Evolutionary conservation across 2,797 vertebrate species (phyloP), one percentile per base, ranked within the genome.

Genomic region (Megaceryle alcyon): DNA sequence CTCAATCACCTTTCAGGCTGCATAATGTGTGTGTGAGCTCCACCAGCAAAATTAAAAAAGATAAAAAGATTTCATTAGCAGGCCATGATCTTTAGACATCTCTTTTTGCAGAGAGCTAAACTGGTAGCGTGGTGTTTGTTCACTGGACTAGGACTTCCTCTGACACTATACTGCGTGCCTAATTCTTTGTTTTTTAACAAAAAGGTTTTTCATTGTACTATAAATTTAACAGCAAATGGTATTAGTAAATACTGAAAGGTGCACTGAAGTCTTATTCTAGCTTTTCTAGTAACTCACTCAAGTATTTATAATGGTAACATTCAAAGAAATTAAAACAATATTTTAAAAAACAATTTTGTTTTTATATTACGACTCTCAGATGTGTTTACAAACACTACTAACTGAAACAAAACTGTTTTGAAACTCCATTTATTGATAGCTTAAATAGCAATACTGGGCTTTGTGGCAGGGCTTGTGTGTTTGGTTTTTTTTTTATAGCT

Each of bases 71-170:
- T 88, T 75, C 9, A 6, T 78, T 93, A 78, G 61, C 46, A 65
- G 41, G 17, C 61, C 59, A 7, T 4, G 4, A 66, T 92, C 56
- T 69, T 90, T 44, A 91, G 70, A 43, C 33, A 65, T 63, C 25
- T 88, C 6, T 91, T 88, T 95, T 88, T 92, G n/a, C 68, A 88
- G 72, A 82, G n/a, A 69, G 59, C 72, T 85, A 21, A 81, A 78
- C 4, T 91, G 56, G 7, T 10, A 0, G 3, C 33, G 20, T 76
- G 63, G 22, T 79, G 8, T 96, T 83, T 76, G n/a, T 49, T 91
- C 79, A 28, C 53, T 2, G 7, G 43, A 66, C 23, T 70, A 82
- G 35, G 56, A 20, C 12, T 93, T 78, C 46, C 61, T 88, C 76
- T 92, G 76, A 90, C 94, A 90, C 79, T 44, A 43, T 1, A 63